Percentiles rank a stretch among this genome's conserved stretches.
phyloP scores from a whole-genome alignment of 2,113 vertebrate species.

The Cichladusa arquata region DNA sequence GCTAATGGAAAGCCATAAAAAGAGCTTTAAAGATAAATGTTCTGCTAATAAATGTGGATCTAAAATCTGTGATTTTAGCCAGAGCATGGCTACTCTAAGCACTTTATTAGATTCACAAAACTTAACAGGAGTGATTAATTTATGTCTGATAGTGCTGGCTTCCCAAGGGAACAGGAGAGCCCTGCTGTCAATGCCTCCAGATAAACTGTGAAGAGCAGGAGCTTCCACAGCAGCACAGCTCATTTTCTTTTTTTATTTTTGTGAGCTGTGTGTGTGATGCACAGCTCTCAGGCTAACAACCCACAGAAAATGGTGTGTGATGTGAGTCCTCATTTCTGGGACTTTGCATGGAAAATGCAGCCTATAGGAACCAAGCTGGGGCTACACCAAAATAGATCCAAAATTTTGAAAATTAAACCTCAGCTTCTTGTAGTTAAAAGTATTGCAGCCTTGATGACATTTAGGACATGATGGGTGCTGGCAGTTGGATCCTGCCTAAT shows the following conservation, averaged over 20 bases:
- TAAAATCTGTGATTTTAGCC: not conserved
- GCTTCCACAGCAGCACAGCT: not conserved
- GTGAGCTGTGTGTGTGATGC: not conserved
- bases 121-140: not conserved
- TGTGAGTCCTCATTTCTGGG: not conserved
- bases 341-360: not conserved
- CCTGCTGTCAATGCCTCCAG: not conserved
- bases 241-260: not conserved
- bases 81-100: not conserved
- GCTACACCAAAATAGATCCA: not conserved
- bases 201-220: not conserved
- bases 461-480: not conserved
- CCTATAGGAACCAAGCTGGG: not conserved
- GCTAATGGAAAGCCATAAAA: not conserved
- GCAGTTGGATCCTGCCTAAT: not conserved
- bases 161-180: not conserved
- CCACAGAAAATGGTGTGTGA: not conserved
- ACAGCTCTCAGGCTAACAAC: not conserved
- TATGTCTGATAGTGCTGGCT: not conserved
- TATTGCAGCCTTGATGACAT: not conserved
- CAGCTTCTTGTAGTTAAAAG: not conserved
- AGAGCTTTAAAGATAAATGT: not conserved
- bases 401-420: not conserved
- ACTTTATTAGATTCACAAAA: not conserved
- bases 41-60: not conserved